Conservation (phyloP, 2,888 invertebrate genomes). For the Meteorus colon region DNA sequence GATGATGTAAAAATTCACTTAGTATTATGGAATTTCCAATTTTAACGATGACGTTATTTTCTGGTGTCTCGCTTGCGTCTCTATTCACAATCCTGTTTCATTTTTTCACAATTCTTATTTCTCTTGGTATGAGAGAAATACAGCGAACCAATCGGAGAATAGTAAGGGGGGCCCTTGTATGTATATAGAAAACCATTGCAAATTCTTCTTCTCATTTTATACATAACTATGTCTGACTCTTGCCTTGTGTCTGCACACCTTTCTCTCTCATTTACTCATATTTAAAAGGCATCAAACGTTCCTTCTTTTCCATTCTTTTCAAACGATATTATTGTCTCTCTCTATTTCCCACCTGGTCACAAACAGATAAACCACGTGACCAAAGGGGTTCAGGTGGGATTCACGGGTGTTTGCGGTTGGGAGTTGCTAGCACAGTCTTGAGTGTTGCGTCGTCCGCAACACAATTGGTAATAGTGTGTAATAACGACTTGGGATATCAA, state of each 20-base stretch:
- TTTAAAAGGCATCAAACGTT: not conserved
- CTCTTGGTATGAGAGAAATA: conserved; percentile 18
- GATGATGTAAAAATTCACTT: not conserved
- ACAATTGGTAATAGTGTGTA: conserved; percentile 43
- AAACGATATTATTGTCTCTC: conserved; percentile 41
- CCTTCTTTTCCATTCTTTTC: conserved; percentile 32
- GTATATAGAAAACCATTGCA: not conserved
- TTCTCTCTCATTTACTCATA: not conserved
- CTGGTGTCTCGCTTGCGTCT: conserved; percentile 40
- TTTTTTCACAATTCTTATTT: not conserved
- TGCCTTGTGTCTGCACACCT: not conserved
- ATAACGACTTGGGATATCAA: not conserved
- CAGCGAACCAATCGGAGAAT: conserved; percentile 12
- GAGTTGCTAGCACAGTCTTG: conserved; percentile 61
- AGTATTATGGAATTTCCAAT: conserved; percentile 52
- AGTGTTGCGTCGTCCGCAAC: conserved; percentile 66
- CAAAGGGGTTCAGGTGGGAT: conserved; percentile 30
- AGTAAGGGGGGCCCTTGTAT: conserved; percentile 38
- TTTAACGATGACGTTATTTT: conserved; percentile 65
- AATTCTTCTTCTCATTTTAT: conserved; percentile 6
- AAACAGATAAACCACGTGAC: conserved; percentile 19
- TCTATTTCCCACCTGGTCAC: not conserved
- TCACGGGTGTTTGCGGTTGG: conserved; percentile 37
- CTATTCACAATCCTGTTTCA: conserved; percentile 34
- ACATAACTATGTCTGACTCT: conserved; percentile 10